phyloP scores from a whole-genome alignment of 2,888 invertebrate species.

The Stictocephala bisonia region DNA sequence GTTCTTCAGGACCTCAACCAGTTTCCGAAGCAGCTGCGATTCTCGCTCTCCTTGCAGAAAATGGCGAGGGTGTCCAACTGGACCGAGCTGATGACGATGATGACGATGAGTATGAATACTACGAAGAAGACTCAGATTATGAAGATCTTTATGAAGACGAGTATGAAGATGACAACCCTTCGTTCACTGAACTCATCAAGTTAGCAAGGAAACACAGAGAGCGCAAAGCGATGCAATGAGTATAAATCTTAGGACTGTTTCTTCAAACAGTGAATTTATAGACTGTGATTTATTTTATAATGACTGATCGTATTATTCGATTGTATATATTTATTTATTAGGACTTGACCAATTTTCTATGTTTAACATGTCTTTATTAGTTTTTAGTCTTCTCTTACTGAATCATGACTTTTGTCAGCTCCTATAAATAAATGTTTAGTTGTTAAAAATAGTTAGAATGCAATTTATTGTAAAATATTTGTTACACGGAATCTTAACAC shows the following conservation, averaged over 20 bases:
- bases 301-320: too few relatives aligned
- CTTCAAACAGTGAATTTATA: neutral
- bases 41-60: conserved; percentile 30
- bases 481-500: too few relatives aligned
- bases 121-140: conserved; percentile 7
- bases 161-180: conserved; percentile 2
- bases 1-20: neutral
- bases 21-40: conserved; percentile 28
- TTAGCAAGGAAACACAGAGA: conserved; percentile 20
- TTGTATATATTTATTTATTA: too few relatives aligned
- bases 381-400: too few relatives aligned
- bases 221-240: conserved; percentile 3
- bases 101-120: conserved; percentile 32
- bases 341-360: too few relatives aligned
- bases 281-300: too few relatives aligned
- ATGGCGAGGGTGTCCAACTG: neutral
- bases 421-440: too few relatives aligned
- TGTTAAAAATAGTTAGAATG: too few relatives aligned
- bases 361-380: too few relatives aligned
- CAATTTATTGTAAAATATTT: too few relatives aligned
- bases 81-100: conserved; percentile 25
- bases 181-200: conserved; percentile 26
- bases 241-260: too few relatives aligned
- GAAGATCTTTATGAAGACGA: neutral
- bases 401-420: too few relatives aligned